phyloP scores from a whole-genome alignment of 1,140 invertebrate genomes.

The Aphelenchoides fujianensis region DNA sequence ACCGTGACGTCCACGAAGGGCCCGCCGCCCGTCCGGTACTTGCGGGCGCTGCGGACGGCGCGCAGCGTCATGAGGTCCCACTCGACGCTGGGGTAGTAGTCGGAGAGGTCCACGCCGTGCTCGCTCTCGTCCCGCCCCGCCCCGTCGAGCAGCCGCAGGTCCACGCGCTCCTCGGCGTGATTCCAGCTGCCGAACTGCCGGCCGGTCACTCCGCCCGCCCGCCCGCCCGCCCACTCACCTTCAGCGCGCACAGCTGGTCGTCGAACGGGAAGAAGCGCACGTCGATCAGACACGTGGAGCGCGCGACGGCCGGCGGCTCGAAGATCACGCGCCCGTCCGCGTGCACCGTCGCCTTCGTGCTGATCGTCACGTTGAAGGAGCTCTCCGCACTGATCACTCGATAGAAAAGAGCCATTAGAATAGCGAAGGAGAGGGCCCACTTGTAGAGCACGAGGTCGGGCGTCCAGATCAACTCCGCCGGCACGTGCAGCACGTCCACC shows the following conservation, averaged over 20 bases:
- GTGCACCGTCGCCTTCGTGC: conserved; percentile 65
- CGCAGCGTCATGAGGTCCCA: conserved; percentile 94
- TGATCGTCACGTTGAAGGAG: conserved; percentile 31
- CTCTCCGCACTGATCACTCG: conserved; percentile 8
- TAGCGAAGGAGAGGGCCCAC: conserved; percentile 59
- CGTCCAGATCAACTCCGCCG: conserved; percentile 70
- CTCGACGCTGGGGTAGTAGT: conserved; percentile 94
- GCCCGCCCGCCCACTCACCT: conserved; percentile 12
- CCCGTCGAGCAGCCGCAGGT: conserved; percentile 6
- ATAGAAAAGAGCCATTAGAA: background rate
- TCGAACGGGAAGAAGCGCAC: conserved; percentile 66
- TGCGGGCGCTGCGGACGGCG: conserved; percentile 81
- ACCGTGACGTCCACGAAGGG: conserved; percentile 74
- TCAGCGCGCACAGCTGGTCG: conserved; percentile 48
- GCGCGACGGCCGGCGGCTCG: conserved; percentile 65
- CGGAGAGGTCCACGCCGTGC: conserved; percentile 71
- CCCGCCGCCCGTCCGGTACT: conserved; percentile 71
- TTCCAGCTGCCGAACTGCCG: conserved; percentile 92
- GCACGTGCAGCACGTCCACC: conserved; percentile 28
- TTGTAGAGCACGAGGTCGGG: conserved; percentile 71
- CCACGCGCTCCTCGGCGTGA: conserved; percentile 67
- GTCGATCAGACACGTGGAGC: conserved; percentile 65
- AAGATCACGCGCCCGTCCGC: conserved; percentile 65
- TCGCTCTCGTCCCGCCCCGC: background rate
- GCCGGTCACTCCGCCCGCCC: no score